These are phyloP conservation scores for Lathamus discolor DNA, from an alignment of 2,113 vertebrate genomes.

Conservation along the genomic window DNA sequence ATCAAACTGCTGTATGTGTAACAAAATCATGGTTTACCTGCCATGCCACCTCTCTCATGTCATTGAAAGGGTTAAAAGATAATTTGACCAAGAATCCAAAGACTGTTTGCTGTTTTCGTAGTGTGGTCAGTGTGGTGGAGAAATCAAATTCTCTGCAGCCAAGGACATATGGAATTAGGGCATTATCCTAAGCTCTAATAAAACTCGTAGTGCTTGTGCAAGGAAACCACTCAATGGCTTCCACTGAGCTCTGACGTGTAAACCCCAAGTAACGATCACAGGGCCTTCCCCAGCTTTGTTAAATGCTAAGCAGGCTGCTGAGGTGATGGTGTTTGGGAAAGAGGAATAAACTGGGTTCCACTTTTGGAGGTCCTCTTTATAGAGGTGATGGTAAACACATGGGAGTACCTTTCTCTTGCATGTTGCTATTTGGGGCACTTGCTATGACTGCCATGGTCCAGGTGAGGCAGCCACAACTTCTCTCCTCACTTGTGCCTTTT, in stretches of 20 bases:
- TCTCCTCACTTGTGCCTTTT: rapidly evolving
- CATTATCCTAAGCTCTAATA: background rate
- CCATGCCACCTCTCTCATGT: background rate
- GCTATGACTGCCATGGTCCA: background rate
- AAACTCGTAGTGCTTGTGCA: background rate
- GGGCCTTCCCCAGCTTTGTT: background rate
- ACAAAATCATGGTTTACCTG: background rate
- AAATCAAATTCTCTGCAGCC: background rate
- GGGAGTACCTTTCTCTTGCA: background rate
- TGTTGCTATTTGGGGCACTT: background rate
- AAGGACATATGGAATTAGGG: background rate
- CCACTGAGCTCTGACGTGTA: background rate
- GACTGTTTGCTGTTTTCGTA: background rate
- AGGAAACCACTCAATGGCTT: background rate
- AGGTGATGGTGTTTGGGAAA: background rate
- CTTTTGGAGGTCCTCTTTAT: background rate
- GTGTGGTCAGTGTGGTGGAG: background rate
- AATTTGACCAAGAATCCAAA: background rate
- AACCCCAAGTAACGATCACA: background rate
- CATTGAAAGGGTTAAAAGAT: background rate
- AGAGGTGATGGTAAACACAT: background rate
- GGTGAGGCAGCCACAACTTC: background rate
- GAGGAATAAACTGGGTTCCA: background rate
- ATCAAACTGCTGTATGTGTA: background rate
- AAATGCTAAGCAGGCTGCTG: background rate